Percentiles rank a stretch among this genome's conserved stretches.
phyloP scores from a whole-genome alignment of 2,797 vertebrate genomes.

The Acipenser oxyrinchus region DNA sequence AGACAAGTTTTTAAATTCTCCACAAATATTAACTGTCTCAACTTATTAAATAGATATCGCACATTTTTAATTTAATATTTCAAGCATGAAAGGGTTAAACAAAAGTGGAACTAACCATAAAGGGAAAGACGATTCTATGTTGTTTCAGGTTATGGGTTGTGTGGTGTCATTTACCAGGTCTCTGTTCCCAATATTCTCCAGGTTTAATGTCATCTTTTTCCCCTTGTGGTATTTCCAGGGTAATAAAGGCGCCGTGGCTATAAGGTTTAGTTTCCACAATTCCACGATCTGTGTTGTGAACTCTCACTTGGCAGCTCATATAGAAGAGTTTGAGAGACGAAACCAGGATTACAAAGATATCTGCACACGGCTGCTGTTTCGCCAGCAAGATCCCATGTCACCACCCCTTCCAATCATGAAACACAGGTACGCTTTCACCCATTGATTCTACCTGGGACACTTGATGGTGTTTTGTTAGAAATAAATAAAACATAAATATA shows the following conservation, averaged over 20 bases:
- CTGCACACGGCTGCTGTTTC: constrained; percentile 82
- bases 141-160: constrained; percentile 25
- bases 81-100: too few relatives aligned
- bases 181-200: constrained; percentile 1
- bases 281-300: constrained; percentile 90
- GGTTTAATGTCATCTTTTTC: neutral
- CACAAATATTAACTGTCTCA: too few relatives aligned
- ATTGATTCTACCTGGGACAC: neutral
- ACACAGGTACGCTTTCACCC: constrained; percentile 66
- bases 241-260: constrained; percentile 89
- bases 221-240: constrained; percentile 55
- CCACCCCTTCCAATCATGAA: constrained; percentile 77
- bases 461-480: too few relatives aligned
- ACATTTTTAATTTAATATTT: too few relatives aligned
- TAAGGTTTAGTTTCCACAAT: constrained; percentile 89
- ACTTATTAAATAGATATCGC: too few relatives aligned
- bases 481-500: too few relatives aligned
- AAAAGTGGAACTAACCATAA: too few relatives aligned
- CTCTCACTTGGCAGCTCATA: constrained; percentile 87
- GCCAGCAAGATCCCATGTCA: constrained; percentile 57
- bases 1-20: too few relatives aligned
- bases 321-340: constrained; percentile 80
- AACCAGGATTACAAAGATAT: constrained; percentile 96
- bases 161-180: constrained; percentile 17
- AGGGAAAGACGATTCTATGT: constrained; percentile 9